Evolutionary conservation across 37 sponge, comb jelly and placozoan genomes (phyloP), one percentile per base, ranked within the genome.

Genomic region (Beroe forskalii): DNA sequence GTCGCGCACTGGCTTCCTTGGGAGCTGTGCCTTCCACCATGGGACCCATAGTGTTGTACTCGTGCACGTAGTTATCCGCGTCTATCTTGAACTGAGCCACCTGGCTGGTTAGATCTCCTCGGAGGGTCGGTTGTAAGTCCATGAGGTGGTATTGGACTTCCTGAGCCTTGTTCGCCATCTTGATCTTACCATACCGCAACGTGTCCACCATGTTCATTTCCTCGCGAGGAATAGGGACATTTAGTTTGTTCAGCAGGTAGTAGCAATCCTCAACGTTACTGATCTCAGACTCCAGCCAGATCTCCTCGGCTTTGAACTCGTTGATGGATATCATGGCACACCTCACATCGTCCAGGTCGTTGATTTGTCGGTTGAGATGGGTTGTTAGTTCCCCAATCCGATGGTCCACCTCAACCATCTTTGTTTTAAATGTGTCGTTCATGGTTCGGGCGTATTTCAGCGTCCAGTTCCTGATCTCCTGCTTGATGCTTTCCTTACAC

Each of bases 151-250:
- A 86, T 61, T 93, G 94, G 1, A 95, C 89, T 27, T 89, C 90
- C 40, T 76, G 67, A 27, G 92, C 92, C 41, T 90, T 94, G 25
- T 66, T 62, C 17, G 80, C 92, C 93, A 96, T 80, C 42, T 95
- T 96, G 60, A 93, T 64, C 96, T 97, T 96, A 28, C 91, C 40
- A 91, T 98, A 98, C n/a, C 95, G 86, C 64, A 98, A 76, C 0
- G 99, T 98, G 76, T 98, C 99, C 40, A 98, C 99, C 60, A 92
- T 72, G 89, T 98, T 97, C 31, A 93, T 75, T 41, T 98, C 95
- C 32, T 98, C 99, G 38, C 91, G 94, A 27, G 93, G 90, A 23
- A 96, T 93, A 0, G 93, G 61, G 20, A 98, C 94, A 14, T 91
- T 76, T 60, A 93, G 76, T 76, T 90, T 92, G 48, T 93, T 93